phyloP scores from a whole-genome alignment of 2,888 invertebrate species.

The Calliopum simillimum region DNA sequence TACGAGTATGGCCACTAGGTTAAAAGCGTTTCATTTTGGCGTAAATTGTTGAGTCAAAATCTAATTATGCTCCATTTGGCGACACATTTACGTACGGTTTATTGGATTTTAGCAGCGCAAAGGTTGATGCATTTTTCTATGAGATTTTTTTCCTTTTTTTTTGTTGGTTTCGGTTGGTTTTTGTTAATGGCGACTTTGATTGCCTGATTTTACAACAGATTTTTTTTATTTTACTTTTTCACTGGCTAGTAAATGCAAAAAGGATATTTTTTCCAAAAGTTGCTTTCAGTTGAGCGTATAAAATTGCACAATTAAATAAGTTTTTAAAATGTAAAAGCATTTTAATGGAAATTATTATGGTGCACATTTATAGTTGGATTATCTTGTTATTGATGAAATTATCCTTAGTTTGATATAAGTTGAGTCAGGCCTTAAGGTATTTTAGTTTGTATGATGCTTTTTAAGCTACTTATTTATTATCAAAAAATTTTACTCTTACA shows the following conservation, averaged over 20 bases:
- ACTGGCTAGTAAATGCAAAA: too few species aligned
- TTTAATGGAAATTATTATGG: constrained; percentile 13
- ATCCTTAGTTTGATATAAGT: too few species aligned
- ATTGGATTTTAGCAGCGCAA: constrained; percentile 24
- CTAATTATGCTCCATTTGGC: constrained; percentile 34
- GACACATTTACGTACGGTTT: constrained; percentile 24
- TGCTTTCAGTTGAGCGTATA: constrained; percentile 23
- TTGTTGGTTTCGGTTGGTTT: not conserved
- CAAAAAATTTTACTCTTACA: too few species aligned
- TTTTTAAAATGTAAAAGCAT: constrained; percentile 22
- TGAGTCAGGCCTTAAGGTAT: too few species aligned
- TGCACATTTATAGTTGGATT: constrained; percentile 18
- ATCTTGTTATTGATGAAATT: not conserved
- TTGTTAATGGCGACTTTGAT: not conserved
- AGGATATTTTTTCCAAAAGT: constrained; percentile 1
- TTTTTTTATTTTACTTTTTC: too few species aligned
- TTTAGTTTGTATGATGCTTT: too few species aligned
- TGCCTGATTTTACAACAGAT: constrained; percentile 3
- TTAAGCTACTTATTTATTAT: too few species aligned
- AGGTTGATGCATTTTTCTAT: too few species aligned
- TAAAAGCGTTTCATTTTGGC: constrained; percentile 33
- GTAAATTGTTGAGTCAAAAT: constrained; percentile 31
- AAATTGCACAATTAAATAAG: constrained; percentile 31
- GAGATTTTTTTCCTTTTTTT: not conserved
- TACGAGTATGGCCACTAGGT: not conserved